Percentiles rank a stretch among this genome's conserved stretches.
Conservation (phyloP, 2,797 vertebrate genomes). For the Clarias pachynema region DNA sequence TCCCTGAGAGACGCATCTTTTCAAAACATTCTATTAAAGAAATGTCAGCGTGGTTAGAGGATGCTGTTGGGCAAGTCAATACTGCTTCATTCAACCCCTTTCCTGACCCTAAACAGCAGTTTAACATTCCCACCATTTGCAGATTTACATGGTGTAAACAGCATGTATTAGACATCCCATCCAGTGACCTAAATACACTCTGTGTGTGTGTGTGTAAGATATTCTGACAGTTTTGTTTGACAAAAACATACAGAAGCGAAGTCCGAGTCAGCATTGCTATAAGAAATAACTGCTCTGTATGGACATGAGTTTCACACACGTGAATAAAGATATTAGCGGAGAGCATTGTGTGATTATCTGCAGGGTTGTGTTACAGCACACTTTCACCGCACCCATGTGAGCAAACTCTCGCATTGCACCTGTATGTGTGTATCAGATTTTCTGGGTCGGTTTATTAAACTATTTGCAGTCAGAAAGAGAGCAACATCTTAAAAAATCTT, state of each 20-base stretch:
- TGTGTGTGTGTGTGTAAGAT: constrained; percentile 31
- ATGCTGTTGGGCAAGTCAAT: constrained; percentile 65
- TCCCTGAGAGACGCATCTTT: constrained; percentile 66
- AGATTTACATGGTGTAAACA: constrained; percentile 64
- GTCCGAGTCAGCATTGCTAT: constrained; percentile 47
- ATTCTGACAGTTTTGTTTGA: constrained; percentile 52
- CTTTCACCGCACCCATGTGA: not conserved
- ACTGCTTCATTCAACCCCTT: constrained; percentile 60
- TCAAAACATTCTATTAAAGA: constrained; percentile 73
- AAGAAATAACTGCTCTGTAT: constrained; percentile 55
- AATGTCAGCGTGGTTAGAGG: constrained; percentile 63
- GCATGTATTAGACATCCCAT: constrained; percentile 69
- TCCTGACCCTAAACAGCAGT: constrained; percentile 64
- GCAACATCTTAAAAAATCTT: not conserved
- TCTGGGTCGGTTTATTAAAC: not conserved
- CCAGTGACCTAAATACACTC: constrained; percentile 49
- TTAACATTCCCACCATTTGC: constrained; percentile 49
- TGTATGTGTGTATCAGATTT: not conserved
- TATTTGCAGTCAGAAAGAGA: not conserved
- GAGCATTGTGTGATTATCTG: constrained; percentile 49
- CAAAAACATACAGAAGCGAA: constrained; percentile 48
- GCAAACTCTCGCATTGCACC: not conserved
- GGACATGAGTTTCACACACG: constrained; percentile 52
- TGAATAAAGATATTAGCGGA: constrained; percentile 56
- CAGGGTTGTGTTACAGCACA: constrained; percentile 39